A percentile compares a stretch with the other conserved stretches of the same genome.
phyloP scores from a whole-genome alignment of 2,113 vertebrate genomes.

The Bujurquina vittata region DNA sequence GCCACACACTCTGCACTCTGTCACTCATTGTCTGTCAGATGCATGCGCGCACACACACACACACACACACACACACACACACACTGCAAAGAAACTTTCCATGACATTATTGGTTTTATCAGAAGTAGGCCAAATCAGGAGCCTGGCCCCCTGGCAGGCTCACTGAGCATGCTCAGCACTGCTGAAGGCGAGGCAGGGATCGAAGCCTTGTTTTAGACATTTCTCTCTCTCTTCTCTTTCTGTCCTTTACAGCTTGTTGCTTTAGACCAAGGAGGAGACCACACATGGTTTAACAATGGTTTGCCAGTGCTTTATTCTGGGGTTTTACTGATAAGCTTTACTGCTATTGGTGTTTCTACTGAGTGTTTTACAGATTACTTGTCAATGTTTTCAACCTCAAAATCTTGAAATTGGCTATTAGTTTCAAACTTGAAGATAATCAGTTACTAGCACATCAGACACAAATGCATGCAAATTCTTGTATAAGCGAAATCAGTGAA shows the following conservation, averaged over 20 bases:
- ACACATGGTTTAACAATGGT: not conserved
- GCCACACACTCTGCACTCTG: conserved; percentile 17
- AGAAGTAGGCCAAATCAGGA: conserved; percentile 73
- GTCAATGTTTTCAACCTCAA: not conserved
- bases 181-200: conserved; percentile 47
- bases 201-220: conserved; percentile 32
- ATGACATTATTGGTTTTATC: conserved; percentile 70
- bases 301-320: not conserved
- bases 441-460: not conserved
- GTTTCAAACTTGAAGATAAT: not conserved
- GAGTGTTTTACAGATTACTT: not conserved
- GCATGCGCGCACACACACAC: conserved; percentile 6
- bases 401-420: not conserved
- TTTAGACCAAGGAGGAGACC: not conserved
- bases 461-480: not conserved
- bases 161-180: conserved; percentile 66
- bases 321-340: not conserved
- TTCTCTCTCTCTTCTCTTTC: conserved; percentile 13
- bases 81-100: conserved; percentile 48
- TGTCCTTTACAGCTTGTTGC: conserved; percentile 23
- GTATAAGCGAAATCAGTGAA: not conserved
- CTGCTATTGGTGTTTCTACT: not conserved
- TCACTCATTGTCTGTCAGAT: conserved; percentile 22
- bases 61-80: conserved; percentile 16
- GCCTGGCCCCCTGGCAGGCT: conserved; percentile 50